These are phyloP conservation scores for Mellivora capensis DNA, from an alignment of 2,113 vertebrate species.

Conservation along the genomic window DNA sequence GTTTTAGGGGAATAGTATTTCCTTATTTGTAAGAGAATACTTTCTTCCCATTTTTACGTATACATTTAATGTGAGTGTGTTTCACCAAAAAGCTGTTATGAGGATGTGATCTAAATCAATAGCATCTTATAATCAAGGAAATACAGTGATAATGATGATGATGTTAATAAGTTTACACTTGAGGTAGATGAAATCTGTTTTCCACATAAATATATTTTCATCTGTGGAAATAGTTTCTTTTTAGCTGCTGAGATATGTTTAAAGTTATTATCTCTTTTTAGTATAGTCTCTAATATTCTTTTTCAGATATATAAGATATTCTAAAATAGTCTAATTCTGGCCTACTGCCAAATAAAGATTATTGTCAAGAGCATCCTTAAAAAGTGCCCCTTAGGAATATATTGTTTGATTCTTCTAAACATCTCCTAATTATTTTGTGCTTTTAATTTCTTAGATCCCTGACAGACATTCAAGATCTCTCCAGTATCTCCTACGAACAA, in stretches of 20 bases:
- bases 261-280: background rate
- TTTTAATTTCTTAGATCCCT: conserved; percentile 76
- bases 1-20: conserved; percentile 39
- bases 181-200: background rate
- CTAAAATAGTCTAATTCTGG: conserved; percentile 37
- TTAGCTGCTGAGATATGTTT: conserved; percentile 29
- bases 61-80: background rate
- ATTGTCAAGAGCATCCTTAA: conserved; percentile 9
- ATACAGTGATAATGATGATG: background rate
- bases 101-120: background rate
- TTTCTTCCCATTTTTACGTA: background rate
- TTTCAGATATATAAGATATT: conserved; percentile 17
- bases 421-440: conserved; percentile 5
- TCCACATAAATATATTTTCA: background rate
- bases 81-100: conserved; percentile 11
- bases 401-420: conserved; percentile 32
- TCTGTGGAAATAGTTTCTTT: background rate
- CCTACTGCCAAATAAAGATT: conserved; percentile 29
- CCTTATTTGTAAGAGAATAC: conserved; percentile 27
- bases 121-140: conserved; percentile 51
- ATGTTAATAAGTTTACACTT: background rate
- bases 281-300: background rate
- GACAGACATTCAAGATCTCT: conserved; percentile 84
- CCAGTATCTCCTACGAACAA: conserved; percentile 79
- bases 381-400: conserved; percentile 28